Conservation (phyloP, 2,797 vertebrate genomes). For the Heterohyrax brucei region DNA sequence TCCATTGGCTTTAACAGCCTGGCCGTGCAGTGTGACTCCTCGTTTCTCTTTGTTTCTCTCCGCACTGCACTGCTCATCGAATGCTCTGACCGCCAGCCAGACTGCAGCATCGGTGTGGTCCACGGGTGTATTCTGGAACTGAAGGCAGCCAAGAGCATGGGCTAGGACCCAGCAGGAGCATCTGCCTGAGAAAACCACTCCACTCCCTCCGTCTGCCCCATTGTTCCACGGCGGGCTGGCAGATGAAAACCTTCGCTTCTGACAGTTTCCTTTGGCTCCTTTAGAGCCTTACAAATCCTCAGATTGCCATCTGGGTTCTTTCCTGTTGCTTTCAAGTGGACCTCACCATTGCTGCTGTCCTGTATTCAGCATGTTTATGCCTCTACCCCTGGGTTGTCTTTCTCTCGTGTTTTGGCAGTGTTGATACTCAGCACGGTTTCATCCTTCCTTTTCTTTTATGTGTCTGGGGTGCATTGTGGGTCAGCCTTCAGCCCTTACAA, state of each 20-base stretch:
- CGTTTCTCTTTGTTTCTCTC: neutral
- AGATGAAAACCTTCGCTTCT: conserved; percentile 86
- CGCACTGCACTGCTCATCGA: neutral
- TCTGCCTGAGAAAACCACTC: conserved; percentile 79
- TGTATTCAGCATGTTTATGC: conserved; percentile 72
- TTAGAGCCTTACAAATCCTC: conserved; percentile 85
- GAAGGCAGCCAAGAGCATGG: conserved; percentile 70
- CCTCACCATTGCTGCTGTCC: conserved; percentile 80
- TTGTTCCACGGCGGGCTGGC: conserved; percentile 83
- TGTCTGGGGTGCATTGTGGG: conserved; percentile 67
- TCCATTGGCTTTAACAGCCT: neutral
- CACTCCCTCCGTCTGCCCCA: conserved; percentile 64
- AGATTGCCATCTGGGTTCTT: conserved; percentile 84
- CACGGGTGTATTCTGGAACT: conserved; percentile 81
- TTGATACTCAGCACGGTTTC: conserved; percentile 65
- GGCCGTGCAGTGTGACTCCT: neutral
- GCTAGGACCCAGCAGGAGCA: conserved; percentile 80
- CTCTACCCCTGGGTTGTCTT: conserved; percentile 71
- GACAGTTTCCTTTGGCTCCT: conserved; percentile 88
- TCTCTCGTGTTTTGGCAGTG: conserved; percentile 77
- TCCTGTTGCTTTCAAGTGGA: conserved; percentile 82
- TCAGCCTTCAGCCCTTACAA: conserved; percentile 79
- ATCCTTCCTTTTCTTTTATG: conserved; percentile 77
- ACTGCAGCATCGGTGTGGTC: conserved; percentile 80
- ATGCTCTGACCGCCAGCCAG: conserved; percentile 59